Percentiles rank a stretch among this genome's conserved stretches.
Evolutionary conservation across 1,140 invertebrate genomes (phyloP).

Genomic region (Sycobia sp.): DNA sequence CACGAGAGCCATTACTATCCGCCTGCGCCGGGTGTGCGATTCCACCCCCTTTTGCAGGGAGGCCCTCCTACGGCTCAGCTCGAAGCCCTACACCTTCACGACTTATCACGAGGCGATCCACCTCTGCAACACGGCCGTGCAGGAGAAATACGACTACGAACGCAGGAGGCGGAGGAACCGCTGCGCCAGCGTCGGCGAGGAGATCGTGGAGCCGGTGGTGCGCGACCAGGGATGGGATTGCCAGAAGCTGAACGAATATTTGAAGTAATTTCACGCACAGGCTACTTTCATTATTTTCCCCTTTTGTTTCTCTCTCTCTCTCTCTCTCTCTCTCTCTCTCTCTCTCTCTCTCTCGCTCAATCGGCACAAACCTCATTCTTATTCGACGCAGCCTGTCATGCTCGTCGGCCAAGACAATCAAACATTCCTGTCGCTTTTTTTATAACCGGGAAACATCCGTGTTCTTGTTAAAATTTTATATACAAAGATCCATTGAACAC

Average conservation of each 20-base stretch:
- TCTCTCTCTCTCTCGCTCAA: too few species aligned
- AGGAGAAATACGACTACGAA: conserved; percentile 79
- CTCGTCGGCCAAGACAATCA: too few species aligned
- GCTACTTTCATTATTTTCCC: too few species aligned
- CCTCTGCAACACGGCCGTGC: conserved; percentile 90
- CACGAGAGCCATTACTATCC: background rate
- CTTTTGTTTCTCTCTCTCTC: too few species aligned
- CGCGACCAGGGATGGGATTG: conserved; percentile 87
- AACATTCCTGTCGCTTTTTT: too few species aligned
- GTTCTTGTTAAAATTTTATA: too few species aligned
- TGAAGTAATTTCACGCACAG: conserved; percentile 57
- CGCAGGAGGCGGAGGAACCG: conserved; percentile 39
- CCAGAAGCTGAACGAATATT: conserved; percentile 74
- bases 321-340: too few species aligned
- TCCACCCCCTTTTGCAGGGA: conserved; percentile 67
- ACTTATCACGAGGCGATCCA: conserved; percentile 89
- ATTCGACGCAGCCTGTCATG: too few species aligned
- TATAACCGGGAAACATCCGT: too few species aligned
- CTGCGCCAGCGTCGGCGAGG: background rate
- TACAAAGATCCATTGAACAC: too few species aligned
- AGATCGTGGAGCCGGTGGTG: conserved; percentile 71
- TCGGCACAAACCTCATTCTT: too few species aligned
- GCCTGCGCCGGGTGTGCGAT: too few species aligned
- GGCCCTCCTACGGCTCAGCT: conserved; percentile 88
- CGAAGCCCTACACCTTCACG: conserved; percentile 81